phyloP scores from a whole-genome alignment of 2,113 vertebrate genomes.

The Etheostoma spectabile region DNA sequence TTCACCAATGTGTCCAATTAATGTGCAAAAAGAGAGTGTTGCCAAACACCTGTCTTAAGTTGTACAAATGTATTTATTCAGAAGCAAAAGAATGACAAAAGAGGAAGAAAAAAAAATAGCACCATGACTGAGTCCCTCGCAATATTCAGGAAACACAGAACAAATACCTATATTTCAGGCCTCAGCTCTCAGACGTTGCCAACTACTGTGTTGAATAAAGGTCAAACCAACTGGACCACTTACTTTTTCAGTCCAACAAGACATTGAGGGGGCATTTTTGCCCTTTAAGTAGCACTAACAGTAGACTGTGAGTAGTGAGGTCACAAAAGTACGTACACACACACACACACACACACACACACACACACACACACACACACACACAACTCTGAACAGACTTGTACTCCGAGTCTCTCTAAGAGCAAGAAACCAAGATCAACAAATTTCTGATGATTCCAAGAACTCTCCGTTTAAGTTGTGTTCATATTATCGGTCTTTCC shows the following conservation, averaged over 20 bases:
- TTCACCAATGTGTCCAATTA: too few relatives aligned
- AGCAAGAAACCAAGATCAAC: not conserved
- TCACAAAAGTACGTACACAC: conserved; percentile 3
- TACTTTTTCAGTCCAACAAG: not conserved
- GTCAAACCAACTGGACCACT: conserved; percentile 1
- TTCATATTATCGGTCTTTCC: not conserved
- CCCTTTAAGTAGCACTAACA: not conserved
- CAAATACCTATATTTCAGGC: not conserved
- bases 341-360: too few relatives aligned
- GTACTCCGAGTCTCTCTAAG: not conserved
- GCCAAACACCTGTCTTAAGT: not conserved
- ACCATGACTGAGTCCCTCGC: not conserved
- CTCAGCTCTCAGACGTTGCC: not conserved
- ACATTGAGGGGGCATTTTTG: conserved; percentile 12
- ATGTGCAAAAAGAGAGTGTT: not conserved
- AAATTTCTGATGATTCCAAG: too few relatives aligned
- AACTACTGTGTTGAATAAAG: conserved; percentile 29
- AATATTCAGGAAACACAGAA: not conserved
- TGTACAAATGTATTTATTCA: not conserved
- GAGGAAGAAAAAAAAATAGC: not conserved
- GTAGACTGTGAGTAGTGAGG: not conserved
- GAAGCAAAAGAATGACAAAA: not conserved
- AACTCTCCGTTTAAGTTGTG: not conserved
- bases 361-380: too few relatives aligned
- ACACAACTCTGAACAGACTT: not conserved